Conservation (phyloP, 1,140 invertebrate genomes). For the Lordiphosa collinella region DNA sequence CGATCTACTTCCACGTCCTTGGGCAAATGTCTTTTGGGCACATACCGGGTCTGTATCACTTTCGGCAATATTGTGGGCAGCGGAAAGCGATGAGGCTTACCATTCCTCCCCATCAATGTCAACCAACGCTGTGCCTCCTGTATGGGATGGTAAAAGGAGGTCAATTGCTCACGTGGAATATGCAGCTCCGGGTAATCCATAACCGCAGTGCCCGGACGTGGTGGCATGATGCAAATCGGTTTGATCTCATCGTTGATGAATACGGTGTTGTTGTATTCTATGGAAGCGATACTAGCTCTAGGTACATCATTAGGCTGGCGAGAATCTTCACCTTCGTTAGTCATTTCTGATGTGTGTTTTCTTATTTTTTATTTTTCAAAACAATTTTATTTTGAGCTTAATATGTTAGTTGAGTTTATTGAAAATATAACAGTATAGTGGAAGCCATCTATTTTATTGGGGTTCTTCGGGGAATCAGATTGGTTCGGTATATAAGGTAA, state of each 20-base stretch:
- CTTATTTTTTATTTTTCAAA: no score
- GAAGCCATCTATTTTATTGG: no score
- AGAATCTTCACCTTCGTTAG: no score
- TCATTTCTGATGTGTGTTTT: no score
- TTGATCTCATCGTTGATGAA: neutral
- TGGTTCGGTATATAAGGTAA: no score
- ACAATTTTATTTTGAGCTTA: no score
- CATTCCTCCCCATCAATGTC: constrained; percentile 46
- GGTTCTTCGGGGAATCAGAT: no score
- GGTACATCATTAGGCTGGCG: no score
- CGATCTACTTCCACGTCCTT: constrained; percentile 76
- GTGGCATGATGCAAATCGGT: constrained; percentile 53
- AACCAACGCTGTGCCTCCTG: constrained; percentile 73
- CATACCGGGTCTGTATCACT: constrained; percentile 59
- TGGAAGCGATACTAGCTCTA: no score
- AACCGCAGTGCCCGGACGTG: constrained; percentile 52
- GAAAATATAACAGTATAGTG: no score
- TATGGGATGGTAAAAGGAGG: constrained; percentile 48
- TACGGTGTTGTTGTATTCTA: no score
- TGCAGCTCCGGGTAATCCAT: constrained; percentile 53
- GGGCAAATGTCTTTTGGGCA: constrained; percentile 59
- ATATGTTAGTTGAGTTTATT: no score
- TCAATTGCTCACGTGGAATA: constrained; percentile 50
- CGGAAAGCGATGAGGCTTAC: constrained; percentile 59
- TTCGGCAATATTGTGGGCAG: constrained; percentile 70